Evolutionary conservation across 2,113 vertebrate species (phyloP), one percentile per base, ranked within the genome.

Genomic region (Coryphaenoides rupestris): DNA sequence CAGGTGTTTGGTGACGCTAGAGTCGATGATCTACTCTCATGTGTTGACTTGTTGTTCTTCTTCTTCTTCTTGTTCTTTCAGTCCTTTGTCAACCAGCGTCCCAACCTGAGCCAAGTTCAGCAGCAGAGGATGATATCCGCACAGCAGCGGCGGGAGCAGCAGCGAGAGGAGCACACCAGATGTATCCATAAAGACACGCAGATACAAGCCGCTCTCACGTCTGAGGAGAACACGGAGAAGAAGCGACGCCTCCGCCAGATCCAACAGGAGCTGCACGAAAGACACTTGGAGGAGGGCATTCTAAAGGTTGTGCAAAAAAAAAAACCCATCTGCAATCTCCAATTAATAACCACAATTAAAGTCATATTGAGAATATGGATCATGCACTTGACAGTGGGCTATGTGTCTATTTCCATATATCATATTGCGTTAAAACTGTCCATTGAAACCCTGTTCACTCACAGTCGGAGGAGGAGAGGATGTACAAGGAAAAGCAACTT

Each of bases 381-480:
- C 33, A 2, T 40, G 13, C 7, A 40, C 9, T 10, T 40, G 33
- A 40, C 9, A 12, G 33, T 12, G 9, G 5, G 9, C 13, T 40
- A 40, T n/a, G n/a, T n/a, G n/a, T n/a, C 6, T 9, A 40, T 40
- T 10, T 40, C 33, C 13, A 10, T 40, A 40, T 10, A 40, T 40
- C 33, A 10, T 12, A 7, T 12, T 40, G 7, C 33, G 9, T 7
- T 40, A 12, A 40, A 40, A 12, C 33, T 7, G 33, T 40, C 33
- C 0, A 10, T 10, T 40, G 33, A 40, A 1, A 7, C 33, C 33
- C 33, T 55, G 9, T 22, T 65, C 14, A 49, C 21, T 74, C 61
- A 7, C 58, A 98, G 96, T 89, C 86, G 5, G 90, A 95, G 66
- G 91, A 94, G 80, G 86, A 81, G 19, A 88, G 63, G 68, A 58